Evolutionary conservation across 2,888 invertebrate genomes (phyloP).

Genomic region (Nematopogon swammerdamellus): DNA sequence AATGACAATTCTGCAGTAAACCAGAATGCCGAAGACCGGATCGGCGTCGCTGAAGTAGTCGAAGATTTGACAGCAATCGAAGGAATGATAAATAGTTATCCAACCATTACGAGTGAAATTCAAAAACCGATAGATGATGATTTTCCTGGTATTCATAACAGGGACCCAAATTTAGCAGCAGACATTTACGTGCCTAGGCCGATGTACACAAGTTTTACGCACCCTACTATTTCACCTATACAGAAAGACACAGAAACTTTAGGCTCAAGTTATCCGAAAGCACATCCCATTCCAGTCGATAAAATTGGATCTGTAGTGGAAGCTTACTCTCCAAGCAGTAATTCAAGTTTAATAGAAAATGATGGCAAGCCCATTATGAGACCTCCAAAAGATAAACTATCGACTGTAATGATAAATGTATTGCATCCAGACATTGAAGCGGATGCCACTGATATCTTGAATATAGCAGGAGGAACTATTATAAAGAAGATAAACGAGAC

Average conservation of each 20-base stretch:
- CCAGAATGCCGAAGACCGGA: slow-evolving; percentile 41
- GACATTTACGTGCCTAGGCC: slow-evolving; percentile 43
- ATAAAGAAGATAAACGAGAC: slow-evolving; percentile 32
- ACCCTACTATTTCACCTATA: slow-evolving; percentile 61
- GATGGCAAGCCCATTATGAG: slow-evolving; percentile 41
- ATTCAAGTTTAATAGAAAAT: slow-evolving; percentile 20
- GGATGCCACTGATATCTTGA: slow-evolving; percentile 36
- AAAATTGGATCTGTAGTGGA: slow-evolving; percentile 54
- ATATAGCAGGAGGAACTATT: slow-evolving; percentile 44
- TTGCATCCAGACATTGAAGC: slow-evolving; percentile 30
- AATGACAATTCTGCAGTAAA: slow-evolving; percentile 23
- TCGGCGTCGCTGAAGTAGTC: slow-evolving; percentile 50
- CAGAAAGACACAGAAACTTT: slow-evolving; percentile 60
- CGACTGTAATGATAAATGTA: slow-evolving; percentile 40
- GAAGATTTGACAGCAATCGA: slow-evolving; percentile 46
- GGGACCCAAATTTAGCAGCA: slow-evolving; percentile 30
- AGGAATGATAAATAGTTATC: slow-evolving; percentile 28
- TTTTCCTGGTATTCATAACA: slow-evolving; percentile 21
- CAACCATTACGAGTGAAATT: slow-evolving; percentile 29
- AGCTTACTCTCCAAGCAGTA: slow-evolving; percentile 11
- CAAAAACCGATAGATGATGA: slow-evolving; percentile 18
- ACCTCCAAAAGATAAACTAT: slow-evolving; percentile 47
- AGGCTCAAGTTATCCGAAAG: slow-evolving; percentile 59
- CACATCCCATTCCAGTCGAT: slow-evolving; percentile 66
- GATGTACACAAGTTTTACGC: slow-evolving; percentile 65